Evolutionary conservation across 2,888 invertebrate species (phyloP), one percentile per base, ranked within the genome.

Genomic region (Lissonota sp.): DNA sequence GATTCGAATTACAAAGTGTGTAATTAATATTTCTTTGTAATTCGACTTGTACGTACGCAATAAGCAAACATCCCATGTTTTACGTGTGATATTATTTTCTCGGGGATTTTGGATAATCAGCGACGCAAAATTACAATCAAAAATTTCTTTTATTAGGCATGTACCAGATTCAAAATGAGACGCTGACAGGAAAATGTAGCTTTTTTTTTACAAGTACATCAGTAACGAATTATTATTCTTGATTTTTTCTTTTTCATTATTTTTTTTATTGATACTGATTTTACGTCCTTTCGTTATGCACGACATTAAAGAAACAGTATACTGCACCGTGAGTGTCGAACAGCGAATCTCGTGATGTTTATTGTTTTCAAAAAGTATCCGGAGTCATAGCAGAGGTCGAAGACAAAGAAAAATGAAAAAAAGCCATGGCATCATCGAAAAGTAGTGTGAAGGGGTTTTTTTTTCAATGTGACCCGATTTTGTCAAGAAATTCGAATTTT

Each of bases 121-220:
- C 40, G 53, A 77, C 69, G 66, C 72, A 58, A 44, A 39, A 77
- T 83, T 53, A 81, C 81, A 84, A 83, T 82, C 74, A 84, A 84
- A 89, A 89, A 88, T 85, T 88, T 86, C 73, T 87, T 90, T 91
- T 91, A 91, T 91, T 91, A 91, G 89, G 89, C 89, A 87, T 91
- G 87, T 90, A 90, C 88, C 87, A 89, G 88, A 90, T 89, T 88
- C 90, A 90, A 91, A 90, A 91, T 88, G 90, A 90, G 86, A 88
- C 87, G 87, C 86, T 87, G 88, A 90, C 87, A 88, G 86, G 83
- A 89, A 86, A 85, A 86, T 85, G 86, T 84, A 85, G 82, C 81
- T 84, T 84, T 78, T 84, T 73, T 80, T 73, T 86, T 84, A 80
- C 83, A 89, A 86, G 85, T 87, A 87, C 77, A 86, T 84, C 84